Conservation (phyloP, 2,888 invertebrate species). For the Myathropa florea region DNA sequence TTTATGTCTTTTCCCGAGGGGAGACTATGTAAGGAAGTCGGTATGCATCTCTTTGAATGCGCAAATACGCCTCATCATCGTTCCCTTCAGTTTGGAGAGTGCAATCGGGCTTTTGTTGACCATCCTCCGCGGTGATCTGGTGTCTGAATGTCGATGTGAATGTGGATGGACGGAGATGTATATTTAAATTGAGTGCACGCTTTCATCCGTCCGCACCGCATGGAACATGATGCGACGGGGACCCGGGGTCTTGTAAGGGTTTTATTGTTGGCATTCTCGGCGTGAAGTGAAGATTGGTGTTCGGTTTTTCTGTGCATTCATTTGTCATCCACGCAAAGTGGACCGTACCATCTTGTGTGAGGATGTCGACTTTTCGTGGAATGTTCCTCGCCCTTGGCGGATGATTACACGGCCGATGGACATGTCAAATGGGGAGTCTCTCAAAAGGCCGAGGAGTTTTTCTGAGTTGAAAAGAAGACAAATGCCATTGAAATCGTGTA, state of each 20-base stretch:
- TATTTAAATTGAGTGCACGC: conserved; percentile 43
- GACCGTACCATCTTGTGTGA: conserved; percentile 1
- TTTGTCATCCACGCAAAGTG: conserved; percentile 57
- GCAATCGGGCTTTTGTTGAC: conserved; percentile 26
- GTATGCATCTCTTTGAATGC: not conserved
- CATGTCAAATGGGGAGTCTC: not conserved
- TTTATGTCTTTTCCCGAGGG: not conserved
- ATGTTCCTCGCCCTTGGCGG: conserved; percentile 2
- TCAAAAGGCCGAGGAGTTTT: not conserved
- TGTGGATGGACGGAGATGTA: conserved; percentile 7
- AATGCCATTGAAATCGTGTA: not conserved
- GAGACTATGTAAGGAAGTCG: not conserved
- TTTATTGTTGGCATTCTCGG: conserved; percentile 16
- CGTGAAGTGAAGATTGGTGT: conserved; percentile 42
- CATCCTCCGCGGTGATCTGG: conserved; percentile 4
- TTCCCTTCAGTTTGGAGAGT: not conserved
- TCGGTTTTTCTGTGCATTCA: conserved; percentile 24
- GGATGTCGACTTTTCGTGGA: not conserved
- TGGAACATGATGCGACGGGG: conserved; percentile 6
- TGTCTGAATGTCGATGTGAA: not conserved
- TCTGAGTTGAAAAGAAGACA: not conserved
- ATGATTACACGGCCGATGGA: not conserved
- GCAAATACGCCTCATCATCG: not conserved
- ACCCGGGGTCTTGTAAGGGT: conserved; percentile 8
- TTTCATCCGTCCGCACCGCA: conserved; percentile 49